A percentile compares a stretch with the other conserved stretches of the same genome.
Conservation (phyloP, 2,113 vertebrate genomes). For the Boleophthalmus pectinirostris region DNA sequence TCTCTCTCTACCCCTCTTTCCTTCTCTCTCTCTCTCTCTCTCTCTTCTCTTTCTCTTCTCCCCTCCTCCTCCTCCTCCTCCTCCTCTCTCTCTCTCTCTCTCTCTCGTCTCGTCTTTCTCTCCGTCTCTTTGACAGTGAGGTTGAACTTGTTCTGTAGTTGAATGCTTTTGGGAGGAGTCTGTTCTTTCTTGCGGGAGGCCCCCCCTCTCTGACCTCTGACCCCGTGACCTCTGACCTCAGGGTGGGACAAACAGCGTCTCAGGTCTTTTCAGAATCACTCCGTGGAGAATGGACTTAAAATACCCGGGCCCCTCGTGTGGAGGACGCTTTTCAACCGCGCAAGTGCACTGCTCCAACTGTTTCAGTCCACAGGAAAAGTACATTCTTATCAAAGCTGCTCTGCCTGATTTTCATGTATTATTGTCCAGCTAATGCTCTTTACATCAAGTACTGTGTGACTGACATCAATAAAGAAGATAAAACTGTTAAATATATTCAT, state of each 20-base stretch:
- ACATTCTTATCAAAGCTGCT: too few species aligned
- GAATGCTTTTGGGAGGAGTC: neutral
- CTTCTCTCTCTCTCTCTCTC: too few species aligned
- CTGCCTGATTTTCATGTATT: too few species aligned
- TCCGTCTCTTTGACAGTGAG: neutral
- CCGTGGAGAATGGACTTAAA: slow-evolving; percentile 5
- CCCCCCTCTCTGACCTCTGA: slow-evolving; percentile 33
- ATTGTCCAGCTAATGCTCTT: too few species aligned
- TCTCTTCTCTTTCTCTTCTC: too few species aligned
- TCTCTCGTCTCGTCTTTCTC: neutral
- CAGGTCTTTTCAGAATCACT: neutral
- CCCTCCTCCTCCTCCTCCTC: neutral
- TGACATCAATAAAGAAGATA: too few species aligned
- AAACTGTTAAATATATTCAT: too few species aligned
- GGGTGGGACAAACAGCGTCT: slow-evolving; percentile 15
- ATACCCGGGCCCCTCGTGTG: neutral
- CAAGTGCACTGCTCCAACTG: too few species aligned
- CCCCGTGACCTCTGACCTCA: slow-evolving; percentile 21
- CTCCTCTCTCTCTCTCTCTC: neutral
- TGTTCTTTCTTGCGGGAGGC: slow-evolving; percentile 12
- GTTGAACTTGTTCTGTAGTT: neutral
- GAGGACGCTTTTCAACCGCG: too few species aligned
- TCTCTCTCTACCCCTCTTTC: too few species aligned
- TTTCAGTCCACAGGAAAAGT: too few species aligned
- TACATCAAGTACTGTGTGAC: too few species aligned